phyloP scores from a whole-genome alignment of 2,888 invertebrate genomes.

The Serrognathus titanus region DNA sequence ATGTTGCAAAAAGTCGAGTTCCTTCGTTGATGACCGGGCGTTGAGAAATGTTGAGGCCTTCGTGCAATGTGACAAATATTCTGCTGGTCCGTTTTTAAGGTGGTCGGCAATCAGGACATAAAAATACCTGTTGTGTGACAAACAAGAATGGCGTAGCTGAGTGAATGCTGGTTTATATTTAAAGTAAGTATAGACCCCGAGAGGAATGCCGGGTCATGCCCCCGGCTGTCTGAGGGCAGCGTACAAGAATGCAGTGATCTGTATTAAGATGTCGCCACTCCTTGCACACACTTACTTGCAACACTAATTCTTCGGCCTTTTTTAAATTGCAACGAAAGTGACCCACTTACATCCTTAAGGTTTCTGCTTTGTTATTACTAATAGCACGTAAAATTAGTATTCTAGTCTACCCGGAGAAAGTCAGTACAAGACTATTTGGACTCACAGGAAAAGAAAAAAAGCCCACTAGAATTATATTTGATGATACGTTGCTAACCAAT shows the following conservation, averaged over 20 bases:
- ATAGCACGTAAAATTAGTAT: no score
- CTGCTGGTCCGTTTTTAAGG: no score
- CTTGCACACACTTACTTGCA: neutral
- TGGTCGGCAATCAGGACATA: neutral
- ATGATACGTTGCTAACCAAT: no score
- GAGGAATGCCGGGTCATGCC: constrained; percentile 1
- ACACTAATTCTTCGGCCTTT: neutral
- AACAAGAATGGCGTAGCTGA: neutral
- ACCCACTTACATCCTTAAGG: neutral
- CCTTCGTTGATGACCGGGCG: no score
- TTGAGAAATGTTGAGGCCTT: no score
- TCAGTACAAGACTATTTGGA: no score
- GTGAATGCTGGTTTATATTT: neutral
- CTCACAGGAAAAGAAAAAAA: no score
- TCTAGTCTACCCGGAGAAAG: no score
- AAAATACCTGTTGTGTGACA: constrained; percentile 1
- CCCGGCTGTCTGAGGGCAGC: constrained; percentile 1
- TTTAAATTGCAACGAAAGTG: neutral
- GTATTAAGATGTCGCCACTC: constrained; percentile 1
- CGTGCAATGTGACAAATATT: no score
- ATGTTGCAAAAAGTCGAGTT: no score
- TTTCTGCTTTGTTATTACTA: neutral
- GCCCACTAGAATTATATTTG: no score
- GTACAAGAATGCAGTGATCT: neutral
- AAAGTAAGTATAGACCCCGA: neutral